A percentile compares a stretch with the other conserved stretches of the same genome.
These are phyloP conservation scores for Bungarus multicinctus DNA, from an alignment of 2,113 vertebrate species.

Conservation along the genomic window DNA sequence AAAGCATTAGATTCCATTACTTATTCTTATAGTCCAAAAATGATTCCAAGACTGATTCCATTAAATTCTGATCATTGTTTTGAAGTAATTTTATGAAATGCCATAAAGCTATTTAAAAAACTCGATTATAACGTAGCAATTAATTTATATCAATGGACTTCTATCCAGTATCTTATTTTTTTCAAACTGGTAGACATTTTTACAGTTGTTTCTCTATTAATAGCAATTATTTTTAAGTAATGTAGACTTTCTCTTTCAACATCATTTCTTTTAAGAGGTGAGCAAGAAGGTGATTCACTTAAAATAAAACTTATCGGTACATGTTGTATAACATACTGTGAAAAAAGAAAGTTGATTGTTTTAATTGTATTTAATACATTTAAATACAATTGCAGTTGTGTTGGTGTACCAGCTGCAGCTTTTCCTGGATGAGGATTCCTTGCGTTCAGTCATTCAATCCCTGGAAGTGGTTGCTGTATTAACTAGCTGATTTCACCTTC, in stretches of 20 bases:
- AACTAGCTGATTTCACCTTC: too few relatives aligned
- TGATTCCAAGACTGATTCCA: background rate
- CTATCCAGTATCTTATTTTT: background rate
- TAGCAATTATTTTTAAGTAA: background rate
- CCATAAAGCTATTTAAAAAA: background rate
- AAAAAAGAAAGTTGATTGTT: slow-evolving; percentile 21
- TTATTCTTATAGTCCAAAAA: background rate
- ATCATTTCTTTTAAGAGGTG: background rate
- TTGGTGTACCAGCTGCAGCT: too few relatives aligned
- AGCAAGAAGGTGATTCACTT: background rate
- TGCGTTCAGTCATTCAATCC: too few relatives aligned
- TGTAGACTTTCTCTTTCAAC: background rate
- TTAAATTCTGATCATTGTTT: background rate
- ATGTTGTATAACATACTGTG: background rate
- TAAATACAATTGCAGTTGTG: background rate
- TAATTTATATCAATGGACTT: background rate
- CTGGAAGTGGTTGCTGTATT: too few relatives aligned
- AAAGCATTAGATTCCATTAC: background rate
- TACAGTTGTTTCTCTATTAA: background rate
- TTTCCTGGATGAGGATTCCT: too few relatives aligned
- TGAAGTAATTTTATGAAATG: background rate
- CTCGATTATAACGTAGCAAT: background rate
- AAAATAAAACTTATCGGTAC: background rate
- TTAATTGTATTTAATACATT: slow-evolving; percentile 33
- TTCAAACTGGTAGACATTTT: background rate